These are phyloP conservation scores for Rutilus rutilus DNA, from an alignment of 2,113 vertebrate genomes.

Conservation along the genomic window DNA sequence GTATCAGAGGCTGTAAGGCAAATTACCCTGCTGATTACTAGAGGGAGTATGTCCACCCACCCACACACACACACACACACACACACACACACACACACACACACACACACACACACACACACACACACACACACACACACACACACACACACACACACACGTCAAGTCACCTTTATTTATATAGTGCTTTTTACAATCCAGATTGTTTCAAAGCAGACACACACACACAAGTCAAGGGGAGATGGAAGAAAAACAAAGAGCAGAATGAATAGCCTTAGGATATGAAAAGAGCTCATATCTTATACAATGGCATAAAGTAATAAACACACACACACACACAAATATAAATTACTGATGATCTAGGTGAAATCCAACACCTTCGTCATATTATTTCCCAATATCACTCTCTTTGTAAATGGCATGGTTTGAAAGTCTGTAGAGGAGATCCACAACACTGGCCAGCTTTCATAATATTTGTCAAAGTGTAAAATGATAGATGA, in stretches of 20 bases:
- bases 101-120: neutral
- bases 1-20: constrained; percentile 32
- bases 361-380: neutral
- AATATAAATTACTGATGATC: constrained; percentile 28
- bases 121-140: neutral
- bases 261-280: constrained; percentile 24
- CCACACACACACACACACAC: neutral
- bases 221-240: neutral
- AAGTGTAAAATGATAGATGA: neutral
- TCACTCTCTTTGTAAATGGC: neutral
- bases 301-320: constrained; percentile 28
- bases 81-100: too few species aligned
- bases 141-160: neutral
- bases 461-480: constrained; percentile 11
- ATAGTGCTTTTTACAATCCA: too few species aligned
- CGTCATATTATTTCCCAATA: constrained; percentile 1
- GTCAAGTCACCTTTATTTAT: too few species aligned
- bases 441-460: neutral
- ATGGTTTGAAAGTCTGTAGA: neutral
- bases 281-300: constrained; percentile 15
- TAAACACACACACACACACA: neutral
- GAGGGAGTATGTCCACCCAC: neutral
- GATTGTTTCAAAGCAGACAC: too few species aligned
- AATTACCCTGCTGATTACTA: constrained; percentile 38
- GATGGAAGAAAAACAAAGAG: constrained; percentile 21